Percentiles rank a stretch among this genome's conserved stretches.
phyloP scores from a whole-genome alignment of 1,140 invertebrate species.

The Papilio xuthus region DNA sequence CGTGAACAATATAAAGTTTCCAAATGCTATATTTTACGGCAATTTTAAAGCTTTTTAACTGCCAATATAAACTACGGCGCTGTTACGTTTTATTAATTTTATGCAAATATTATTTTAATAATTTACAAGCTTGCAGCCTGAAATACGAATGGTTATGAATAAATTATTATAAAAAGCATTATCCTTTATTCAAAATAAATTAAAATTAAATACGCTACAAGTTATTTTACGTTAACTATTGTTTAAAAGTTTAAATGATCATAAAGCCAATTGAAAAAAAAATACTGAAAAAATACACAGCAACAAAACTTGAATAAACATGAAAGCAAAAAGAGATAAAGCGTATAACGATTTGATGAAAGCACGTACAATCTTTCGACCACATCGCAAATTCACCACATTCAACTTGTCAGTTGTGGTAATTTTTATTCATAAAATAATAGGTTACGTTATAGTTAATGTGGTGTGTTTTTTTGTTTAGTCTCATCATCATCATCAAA shows the following conservation, averaged over 20 bases:
- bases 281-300: not conserved
- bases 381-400: too few species aligned
- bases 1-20: not conserved
- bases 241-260: not conserved
- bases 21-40: not conserved
- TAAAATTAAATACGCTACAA: not conserved
- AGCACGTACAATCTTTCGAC: too few species aligned
- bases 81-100: not conserved
- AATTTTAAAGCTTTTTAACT: not conserved
- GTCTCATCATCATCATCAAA: too few species aligned
- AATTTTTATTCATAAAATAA: too few species aligned
- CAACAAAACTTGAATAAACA: too few species aligned
- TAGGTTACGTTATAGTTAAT: too few species aligned
- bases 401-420: too few species aligned
- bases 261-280: too few species aligned
- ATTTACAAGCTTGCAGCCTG: not conserved
- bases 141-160: not conserved
- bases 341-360: too few species aligned
- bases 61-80: not conserved
- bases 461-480: too few species aligned
- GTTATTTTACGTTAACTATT: not conserved
- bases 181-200: not conserved
- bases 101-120: not conserved
- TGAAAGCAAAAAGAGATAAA: too few species aligned
- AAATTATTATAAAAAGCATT: not conserved